Conservation (phyloP, 2,113 vertebrate genomes). For the Cichladusa arquata region DNA sequence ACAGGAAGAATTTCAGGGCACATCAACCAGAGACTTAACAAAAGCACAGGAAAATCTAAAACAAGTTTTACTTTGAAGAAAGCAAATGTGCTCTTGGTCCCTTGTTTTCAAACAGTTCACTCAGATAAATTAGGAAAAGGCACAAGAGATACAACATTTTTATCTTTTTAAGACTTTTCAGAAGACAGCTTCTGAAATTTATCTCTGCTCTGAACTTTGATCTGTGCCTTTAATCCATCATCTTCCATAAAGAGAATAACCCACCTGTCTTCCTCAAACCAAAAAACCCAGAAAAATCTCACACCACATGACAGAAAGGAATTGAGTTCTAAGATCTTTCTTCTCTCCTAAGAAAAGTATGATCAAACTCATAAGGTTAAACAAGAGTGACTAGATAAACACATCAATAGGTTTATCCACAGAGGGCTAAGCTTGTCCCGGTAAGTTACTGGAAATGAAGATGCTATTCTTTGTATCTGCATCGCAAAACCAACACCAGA, state of each 20-base stretch:
- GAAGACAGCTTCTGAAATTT: neutral
- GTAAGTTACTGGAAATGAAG: neutral
- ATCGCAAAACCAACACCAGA: rapidly evolving
- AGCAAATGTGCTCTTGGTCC: neutral
- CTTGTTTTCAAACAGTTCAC: neutral
- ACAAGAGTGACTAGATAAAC: neutral
- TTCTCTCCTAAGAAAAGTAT: neutral
- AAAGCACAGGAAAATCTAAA: neutral
- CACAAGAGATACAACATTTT: neutral
- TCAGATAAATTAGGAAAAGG: neutral
- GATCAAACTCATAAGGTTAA: neutral
- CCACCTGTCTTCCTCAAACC: neutral
- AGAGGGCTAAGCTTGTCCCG: neutral
- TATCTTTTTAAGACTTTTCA: neutral
- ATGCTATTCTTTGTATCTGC: neutral
- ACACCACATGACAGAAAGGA: neutral
- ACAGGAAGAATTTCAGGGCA: neutral
- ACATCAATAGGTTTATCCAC: neutral
- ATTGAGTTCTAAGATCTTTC: neutral
- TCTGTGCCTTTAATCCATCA: neutral
- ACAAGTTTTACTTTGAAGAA: neutral
- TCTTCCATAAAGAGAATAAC: neutral
- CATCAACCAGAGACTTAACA: neutral
- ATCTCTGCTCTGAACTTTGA: neutral
- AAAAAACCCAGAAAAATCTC: neutral